Percentiles rank a stretch among this genome's conserved stretches.
Conservation (phyloP, 2,797 vertebrate genomes). For the Urocyon cinereoargenteus region DNA sequence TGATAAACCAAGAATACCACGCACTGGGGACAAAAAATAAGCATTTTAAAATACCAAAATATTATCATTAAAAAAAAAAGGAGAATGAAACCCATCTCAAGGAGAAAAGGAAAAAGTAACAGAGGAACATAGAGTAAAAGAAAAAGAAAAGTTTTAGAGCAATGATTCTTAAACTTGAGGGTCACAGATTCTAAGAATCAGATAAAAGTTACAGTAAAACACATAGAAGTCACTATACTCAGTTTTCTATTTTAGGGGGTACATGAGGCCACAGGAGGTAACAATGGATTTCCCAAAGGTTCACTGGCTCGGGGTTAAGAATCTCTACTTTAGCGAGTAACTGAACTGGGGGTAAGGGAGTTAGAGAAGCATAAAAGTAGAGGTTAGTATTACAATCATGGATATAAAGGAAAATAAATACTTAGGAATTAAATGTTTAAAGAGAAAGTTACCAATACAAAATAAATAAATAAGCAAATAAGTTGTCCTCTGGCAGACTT, state of each 20-base stretch:
- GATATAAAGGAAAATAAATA: background rate
- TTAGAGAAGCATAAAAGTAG: background rate
- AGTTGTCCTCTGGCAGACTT: background rate
- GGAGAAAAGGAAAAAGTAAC: background rate
- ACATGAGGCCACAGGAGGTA: background rate
- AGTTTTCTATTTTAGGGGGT: background rate
- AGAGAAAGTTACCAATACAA: background rate
- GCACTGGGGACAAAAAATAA: background rate
- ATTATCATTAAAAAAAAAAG: background rate
- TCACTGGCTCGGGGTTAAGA: background rate
- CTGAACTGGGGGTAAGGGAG: background rate
- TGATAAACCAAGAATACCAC: constrained; percentile 45
- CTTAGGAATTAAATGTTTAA: background rate
- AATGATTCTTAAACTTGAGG: background rate
- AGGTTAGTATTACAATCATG: background rate
- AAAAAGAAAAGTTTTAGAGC: background rate
- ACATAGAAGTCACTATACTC: accelerated
- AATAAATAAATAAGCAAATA: background rate
- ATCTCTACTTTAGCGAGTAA: background rate
- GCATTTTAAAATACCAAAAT: constrained; percentile 34
- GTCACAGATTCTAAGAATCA: background rate
- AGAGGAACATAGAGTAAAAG: constrained; percentile 10
- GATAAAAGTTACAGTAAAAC: background rate
- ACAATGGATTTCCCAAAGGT: background rate
- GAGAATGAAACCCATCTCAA: constrained; percentile 45